Conservation (phyloP, 2,113 vertebrate species). For the Dipodomys stephensi region DNA sequence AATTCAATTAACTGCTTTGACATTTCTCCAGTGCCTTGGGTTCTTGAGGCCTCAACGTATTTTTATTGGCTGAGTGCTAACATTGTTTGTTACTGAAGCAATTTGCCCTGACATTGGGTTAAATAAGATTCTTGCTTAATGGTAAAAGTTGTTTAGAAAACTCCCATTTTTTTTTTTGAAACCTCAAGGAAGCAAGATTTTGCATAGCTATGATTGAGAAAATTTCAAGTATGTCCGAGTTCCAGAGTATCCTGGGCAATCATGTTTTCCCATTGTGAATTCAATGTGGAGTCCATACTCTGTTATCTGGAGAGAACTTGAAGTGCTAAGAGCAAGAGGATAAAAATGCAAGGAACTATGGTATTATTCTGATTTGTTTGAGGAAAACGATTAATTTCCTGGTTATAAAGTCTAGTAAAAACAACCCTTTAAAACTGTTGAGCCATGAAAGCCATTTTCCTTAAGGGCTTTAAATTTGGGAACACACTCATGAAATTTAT, state of each 20-base stretch:
- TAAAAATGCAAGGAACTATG: constrained; percentile 89
- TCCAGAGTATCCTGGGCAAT: constrained; percentile 67
- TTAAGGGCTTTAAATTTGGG: constrained; percentile 93
- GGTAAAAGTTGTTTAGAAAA: constrained; percentile 88
- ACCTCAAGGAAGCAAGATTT: constrained; percentile 85
- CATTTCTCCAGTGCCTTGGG: not conserved
- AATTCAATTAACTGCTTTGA: not conserved
- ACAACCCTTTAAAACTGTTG: constrained; percentile 92
- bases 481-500: constrained; percentile 93
- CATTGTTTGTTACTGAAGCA: not conserved
- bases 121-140: constrained; percentile 76
- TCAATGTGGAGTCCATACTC: constrained; percentile 75
- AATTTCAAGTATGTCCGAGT: constrained; percentile 66
- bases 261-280: constrained; percentile 82
- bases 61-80: not conserved
- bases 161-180: constrained; percentile 80
- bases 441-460: constrained; percentile 95
- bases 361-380: constrained; percentile 94
- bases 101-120: not conserved
- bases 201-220: constrained; percentile 77
- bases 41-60: not conserved
- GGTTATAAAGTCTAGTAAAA: constrained; percentile 94
- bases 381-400: constrained; percentile 95
- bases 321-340: constrained; percentile 82
- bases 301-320: constrained; percentile 81